Base-by-base conservation (phyloP, 2,888 invertebrate species). In the Ashinkailepas kermadecensis region DNA sequence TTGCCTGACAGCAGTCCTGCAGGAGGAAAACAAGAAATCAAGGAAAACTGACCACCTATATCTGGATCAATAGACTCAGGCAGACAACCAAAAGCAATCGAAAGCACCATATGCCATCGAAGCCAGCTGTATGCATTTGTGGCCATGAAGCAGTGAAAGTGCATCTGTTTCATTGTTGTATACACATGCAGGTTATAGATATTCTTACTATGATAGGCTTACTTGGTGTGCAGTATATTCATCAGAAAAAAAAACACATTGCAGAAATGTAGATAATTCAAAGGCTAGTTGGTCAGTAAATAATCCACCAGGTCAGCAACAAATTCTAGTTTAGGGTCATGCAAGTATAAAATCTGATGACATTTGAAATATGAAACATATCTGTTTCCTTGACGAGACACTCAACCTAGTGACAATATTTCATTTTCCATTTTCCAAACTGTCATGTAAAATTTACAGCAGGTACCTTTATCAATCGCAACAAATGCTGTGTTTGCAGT, bases 1-100 rank as follows among this genome's bases (percentile, higher is more conserved):
- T 94, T 95, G 25, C 92, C 91, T 0, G 97, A 97, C 81, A 97
- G 90, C 39, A 99, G 89, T 78, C 97, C 97, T 92, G 82, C 59
- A 1, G 59, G 15, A 58, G 12, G n/a, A 6, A n/a, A 12, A 67
- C 21, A 67, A 67, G 65, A 12, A 67, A 10, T 10, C 21, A 21
- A 67, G 15, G 8, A 10, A 67, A 10, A 9, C 65, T n/a, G 23
- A 12, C 21, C 65, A 12, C 21, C 23, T 10, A 23, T 23, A 21
- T 23, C 11, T 11, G 23, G 10, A 10, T 67, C n/a, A n/a, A 23
- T 23, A 67, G 9, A 21, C 1, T 21, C 1, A 67, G n/a, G 15
- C 21, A n/a, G 2, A 23, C 6, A n/a, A 39, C 39, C 4, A 21
- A 67, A 23, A 15, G 21, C 65, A 0, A 67, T 21, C 23, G 3